phyloP scores from a whole-genome alignment of 2,888 invertebrate species.

The Apotomis betuletana region DNA sequence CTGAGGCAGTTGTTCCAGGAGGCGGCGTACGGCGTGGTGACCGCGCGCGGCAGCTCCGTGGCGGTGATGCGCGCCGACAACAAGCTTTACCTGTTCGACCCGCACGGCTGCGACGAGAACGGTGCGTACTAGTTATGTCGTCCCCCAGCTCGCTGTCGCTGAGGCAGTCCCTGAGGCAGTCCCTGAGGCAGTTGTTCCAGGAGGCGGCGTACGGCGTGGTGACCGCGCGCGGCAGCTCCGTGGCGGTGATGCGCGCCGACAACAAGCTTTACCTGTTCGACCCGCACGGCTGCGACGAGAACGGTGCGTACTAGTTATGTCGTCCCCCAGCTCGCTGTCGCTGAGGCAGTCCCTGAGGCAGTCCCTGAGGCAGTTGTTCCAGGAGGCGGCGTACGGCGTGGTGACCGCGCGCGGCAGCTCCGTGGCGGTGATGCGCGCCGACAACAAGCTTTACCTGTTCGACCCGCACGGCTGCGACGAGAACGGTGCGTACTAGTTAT shows the following conservation, averaged over 20 bases:
- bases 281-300: conserved; percentile 83
- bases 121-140: conserved; percentile 57
- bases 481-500: conserved; percentile 62
- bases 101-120: conserved; percentile 82
- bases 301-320: conserved; percentile 60
- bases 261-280: conserved; percentile 82
- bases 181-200: too few relatives aligned
- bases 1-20: too few relatives aligned
- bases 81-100: conserved; percentile 83
- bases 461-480: conserved; percentile 85
- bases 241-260: conserved; percentile 82
- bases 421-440: conserved; percentile 82
- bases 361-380: too few relatives aligned
- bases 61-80: conserved; percentile 82
- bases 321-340: too few relatives aligned
- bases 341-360: too few relatives aligned
- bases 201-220: too few relatives aligned
- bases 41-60: conserved; percentile 78
- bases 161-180: too few relatives aligned
- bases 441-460: conserved; percentile 78
- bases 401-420: conserved; percentile 75
- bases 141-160: too few relatives aligned
- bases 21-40: too few relatives aligned
- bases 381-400: too few relatives aligned
- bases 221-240: conserved; percentile 76